phyloP scores from a whole-genome alignment of 2,888 invertebrate genomes.

The Lepidocyrtoides sp. region DNA sequence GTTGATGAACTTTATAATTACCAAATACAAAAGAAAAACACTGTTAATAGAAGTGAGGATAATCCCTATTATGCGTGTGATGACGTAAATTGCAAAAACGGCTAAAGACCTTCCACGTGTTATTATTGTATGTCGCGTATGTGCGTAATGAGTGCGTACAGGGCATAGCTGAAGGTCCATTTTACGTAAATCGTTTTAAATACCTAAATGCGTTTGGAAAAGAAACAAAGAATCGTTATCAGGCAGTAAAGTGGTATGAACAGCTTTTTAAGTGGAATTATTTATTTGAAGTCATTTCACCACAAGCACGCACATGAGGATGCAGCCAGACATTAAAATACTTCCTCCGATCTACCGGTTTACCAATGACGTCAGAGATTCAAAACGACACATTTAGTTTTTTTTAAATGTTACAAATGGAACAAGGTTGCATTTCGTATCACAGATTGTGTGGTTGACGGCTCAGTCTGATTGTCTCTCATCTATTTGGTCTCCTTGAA shows the following conservation, averaged over 20 bases:
- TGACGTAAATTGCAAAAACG: constrained; percentile 11
- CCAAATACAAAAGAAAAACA: not conserved
- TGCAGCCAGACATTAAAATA: not conserved
- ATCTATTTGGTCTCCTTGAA: no score
- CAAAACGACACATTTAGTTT: no score
- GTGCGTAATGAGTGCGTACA: constrained; percentile 1
- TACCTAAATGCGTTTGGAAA: no score
- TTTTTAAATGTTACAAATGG: no score
- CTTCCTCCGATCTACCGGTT: not conserved
- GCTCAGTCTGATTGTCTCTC: no score
- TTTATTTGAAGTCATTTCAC: not conserved
- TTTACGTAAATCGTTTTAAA: no score
- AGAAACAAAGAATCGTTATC: not conserved
- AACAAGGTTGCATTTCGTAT: no score
- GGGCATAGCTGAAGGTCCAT: not conserved
- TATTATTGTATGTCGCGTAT: constrained; percentile 1
- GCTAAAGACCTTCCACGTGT: not conserved
- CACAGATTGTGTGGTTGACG: no score
- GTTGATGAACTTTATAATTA: constrained; percentile 29
- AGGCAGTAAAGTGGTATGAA: not conserved
- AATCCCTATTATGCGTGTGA: not conserved
- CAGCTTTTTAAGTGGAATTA: not conserved
- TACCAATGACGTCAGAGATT: not conserved
- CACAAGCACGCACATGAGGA: not conserved
- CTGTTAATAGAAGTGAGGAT: not conserved